Conservation (phyloP, 2,797 vertebrate species). For the Tragopan temminckii region DNA sequence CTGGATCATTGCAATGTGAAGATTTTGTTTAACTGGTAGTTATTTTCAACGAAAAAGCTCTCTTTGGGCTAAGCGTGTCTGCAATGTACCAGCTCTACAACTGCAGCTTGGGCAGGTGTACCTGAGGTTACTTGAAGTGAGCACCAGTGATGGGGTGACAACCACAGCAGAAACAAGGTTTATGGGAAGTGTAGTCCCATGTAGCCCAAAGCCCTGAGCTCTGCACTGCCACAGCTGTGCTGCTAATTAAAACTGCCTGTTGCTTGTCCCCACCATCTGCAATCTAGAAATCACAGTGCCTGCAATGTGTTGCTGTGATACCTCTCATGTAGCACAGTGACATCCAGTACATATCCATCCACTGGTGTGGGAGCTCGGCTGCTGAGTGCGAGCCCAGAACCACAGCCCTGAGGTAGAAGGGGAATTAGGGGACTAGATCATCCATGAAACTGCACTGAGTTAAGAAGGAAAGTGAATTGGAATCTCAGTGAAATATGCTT, state of each 20-base stretch:
- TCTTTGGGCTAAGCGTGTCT: background rate
- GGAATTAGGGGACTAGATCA: background rate
- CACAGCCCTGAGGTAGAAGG: background rate
- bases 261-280: background rate
- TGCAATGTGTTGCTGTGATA: background rate
- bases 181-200: background rate
- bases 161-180: background rate
- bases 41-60: background rate
- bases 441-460: background rate
- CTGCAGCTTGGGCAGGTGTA: background rate
- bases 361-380: background rate
- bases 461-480: background rate
- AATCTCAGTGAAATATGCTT: background rate
- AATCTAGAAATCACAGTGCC: background rate
- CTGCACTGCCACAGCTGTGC: background rate
- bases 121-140: background rate
- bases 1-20: background rate
- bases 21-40: background rate
- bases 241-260: rapidly evolving
- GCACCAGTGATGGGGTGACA: background rate
- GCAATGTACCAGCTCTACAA: background rate
- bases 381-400: background rate
- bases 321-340: background rate
- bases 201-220: background rate
- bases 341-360: background rate